Percentiles rank a stretch among this genome's conserved stretches.
Conservation (phyloP, 2,888 invertebrate species). For the Drymonia ruficornis region DNA sequence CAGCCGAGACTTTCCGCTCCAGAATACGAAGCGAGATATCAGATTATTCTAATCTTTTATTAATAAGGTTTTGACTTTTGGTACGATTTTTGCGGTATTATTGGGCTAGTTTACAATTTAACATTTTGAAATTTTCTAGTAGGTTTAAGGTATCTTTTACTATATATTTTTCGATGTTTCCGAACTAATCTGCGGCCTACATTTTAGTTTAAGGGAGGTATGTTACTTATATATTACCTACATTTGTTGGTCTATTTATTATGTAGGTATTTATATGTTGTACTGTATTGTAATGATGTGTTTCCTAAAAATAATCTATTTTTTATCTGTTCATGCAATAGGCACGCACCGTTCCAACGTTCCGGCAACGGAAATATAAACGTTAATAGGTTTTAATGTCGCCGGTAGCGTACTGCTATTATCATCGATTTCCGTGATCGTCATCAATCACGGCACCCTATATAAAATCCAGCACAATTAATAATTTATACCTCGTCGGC, state of each 20-base stretch:
- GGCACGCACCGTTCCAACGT: neutral
- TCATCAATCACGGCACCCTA: slow-evolving; percentile 40
- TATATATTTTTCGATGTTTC: no score
- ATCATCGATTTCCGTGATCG: slow-evolving; percentile 31
- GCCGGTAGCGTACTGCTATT: slow-evolving; percentile 27
- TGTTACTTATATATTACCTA: no score
- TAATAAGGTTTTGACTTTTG: slow-evolving; percentile 14
- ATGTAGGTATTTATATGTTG: no score
- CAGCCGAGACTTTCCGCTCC: slow-evolving; percentile 41
- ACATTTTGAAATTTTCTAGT: no score
- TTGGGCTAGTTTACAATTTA: neutral
- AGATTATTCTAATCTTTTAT: slow-evolving; percentile 40
- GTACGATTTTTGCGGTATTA: neutral
- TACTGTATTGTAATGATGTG: no score
- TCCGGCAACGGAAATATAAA: neutral
- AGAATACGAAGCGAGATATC: slow-evolving; percentile 25
- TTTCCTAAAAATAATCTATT: no score
- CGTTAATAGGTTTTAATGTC: slow-evolving; percentile 16
- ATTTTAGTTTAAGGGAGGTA: no score
- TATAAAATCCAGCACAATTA: slow-evolving; percentile 42
- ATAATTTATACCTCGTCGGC: slow-evolving; percentile 52
- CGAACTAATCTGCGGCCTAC: no score
- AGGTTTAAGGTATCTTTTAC: no score
- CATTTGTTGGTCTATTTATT: no score
- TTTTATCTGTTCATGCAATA: no score